Evolutionary conservation across 2,113 vertebrate genomes (phyloP), one percentile per base, ranked within the genome.

Genomic region (Noturus placidus): DNA sequence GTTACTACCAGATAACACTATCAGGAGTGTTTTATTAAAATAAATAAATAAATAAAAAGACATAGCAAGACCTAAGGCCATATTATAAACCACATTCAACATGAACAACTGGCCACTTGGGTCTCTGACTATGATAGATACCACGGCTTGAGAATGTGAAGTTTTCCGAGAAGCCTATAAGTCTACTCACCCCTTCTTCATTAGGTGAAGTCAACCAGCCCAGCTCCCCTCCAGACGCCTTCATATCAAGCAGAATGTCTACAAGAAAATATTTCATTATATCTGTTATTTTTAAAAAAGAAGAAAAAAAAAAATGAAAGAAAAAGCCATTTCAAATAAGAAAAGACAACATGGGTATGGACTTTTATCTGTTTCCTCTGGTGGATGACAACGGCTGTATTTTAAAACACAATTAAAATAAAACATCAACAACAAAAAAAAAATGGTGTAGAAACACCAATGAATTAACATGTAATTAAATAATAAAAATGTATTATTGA

Each of bases 191-290:
- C 93, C 97, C 97, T 91, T 96, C 95, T 92, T 97, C 96, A 10
- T 96, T 94, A 27, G 98, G 98, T 30, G 92, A 93, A 1, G 97
- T 97, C 91, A 99, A 93, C 98, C 98, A 99, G 54, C 98, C 98
- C 27, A 98, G 93, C 88, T 99, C 97, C 42, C 97, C 97, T 46
- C 98, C 97, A 0, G 96, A 96, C 50, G 95, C 94, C 22, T 93
- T 97, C 17, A 99, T 98, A 90, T 99, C 98, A 94, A 99, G 92
- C 89, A 99, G 91, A 15, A 97, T 95, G 84, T 99, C 98, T 99
- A 92, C 54, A 89, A 87, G 74, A 74, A 90, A 86, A 87, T 7
- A 33, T 46, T 13, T 46, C 87, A 35, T 56, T 22, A 19, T 25
- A 9, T 33, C 11, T 59, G 17, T 81, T n/a, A n/a, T 57, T 42